These are phyloP conservation scores for Sylvilagus floridanus DNA, from an alignment of 2,797 vertebrate genomes.

Conservation along the genomic window DNA sequence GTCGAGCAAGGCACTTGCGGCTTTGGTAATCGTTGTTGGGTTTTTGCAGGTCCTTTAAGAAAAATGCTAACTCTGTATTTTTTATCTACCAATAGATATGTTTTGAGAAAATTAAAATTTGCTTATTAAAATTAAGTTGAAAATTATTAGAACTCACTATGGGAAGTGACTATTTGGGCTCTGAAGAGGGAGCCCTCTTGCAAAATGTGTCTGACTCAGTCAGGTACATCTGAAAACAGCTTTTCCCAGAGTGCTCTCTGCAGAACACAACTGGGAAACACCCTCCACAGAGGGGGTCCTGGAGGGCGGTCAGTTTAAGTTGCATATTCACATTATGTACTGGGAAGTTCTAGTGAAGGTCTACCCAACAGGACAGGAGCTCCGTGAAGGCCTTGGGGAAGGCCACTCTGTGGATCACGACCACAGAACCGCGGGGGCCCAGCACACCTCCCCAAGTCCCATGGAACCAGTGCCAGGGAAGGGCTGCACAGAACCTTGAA, in stretches of 20 bases:
- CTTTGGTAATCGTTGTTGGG: neutral
- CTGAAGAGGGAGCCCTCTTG: neutral
- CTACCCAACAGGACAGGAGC: neutral
- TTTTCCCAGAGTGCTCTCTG: constrained; percentile 15
- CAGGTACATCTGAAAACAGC: neutral
- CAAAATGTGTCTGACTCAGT: neutral
- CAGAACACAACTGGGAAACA: neutral
- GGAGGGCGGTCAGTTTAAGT: neutral
- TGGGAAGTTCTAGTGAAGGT: neutral
- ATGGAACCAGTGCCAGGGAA: neutral
- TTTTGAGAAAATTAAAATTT: neutral
- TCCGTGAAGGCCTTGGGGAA: neutral
- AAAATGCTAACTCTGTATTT: neutral
- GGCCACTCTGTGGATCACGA: neutral
- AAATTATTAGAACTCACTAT: constrained; percentile 25
- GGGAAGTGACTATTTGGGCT: constrained; percentile 4
- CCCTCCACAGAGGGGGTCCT: neutral
- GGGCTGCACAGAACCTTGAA: neutral
- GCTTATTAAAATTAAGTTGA: constrained; percentile 2
- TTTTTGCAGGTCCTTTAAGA: neutral
- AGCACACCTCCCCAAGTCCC: neutral
- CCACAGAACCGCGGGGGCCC: neutral
- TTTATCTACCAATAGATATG: neutral
- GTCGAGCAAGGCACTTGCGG: neutral
- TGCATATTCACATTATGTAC: neutral